Evolutionary conservation across 1,140 invertebrate species (phyloP).

Genomic region (Sinonovacula constricta): DNA sequence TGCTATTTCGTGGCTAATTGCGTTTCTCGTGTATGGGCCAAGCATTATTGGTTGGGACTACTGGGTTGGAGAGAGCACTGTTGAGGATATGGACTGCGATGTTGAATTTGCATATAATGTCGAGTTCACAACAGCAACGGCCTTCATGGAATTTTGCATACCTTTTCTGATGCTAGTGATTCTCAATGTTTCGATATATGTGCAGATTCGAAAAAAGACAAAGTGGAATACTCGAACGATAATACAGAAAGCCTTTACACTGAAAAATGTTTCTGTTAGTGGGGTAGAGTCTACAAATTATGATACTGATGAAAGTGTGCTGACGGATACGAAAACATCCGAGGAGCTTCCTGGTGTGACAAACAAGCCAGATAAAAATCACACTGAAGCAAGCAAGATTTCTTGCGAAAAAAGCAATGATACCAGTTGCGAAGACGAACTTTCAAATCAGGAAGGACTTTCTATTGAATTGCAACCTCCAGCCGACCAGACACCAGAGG

Average conservation of each 20-base stretch:
- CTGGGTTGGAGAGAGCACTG: conserved; percentile 52
- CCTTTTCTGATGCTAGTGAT: conserved; percentile 52
- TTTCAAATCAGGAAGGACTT: too few species aligned
- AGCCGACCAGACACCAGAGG: too few species aligned
- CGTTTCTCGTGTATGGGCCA: conserved; percentile 62
- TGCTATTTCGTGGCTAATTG: conserved; percentile 55
- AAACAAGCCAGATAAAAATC: too few species aligned
- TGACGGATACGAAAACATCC: too few species aligned
- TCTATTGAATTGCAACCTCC: not conserved
- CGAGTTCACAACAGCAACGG: conserved; percentile 54
- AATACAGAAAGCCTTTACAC: not conserved
- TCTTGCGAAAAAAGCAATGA: not conserved
- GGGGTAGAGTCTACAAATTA: too few species aligned
- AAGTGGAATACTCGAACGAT: not conserved
- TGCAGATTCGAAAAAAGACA: conserved; percentile 51
- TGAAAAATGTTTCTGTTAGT: too few species aligned
- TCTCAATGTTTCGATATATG: conserved; percentile 57
- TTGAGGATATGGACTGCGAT: conserved; percentile 56
- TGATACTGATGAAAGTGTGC: too few species aligned
- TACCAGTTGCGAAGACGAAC: not conserved
- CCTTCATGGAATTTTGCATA: conserved; percentile 61
- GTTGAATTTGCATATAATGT: conserved; percentile 61
- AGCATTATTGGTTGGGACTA: conserved; percentile 67
- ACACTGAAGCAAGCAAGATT: not conserved
- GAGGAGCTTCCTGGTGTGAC: too few species aligned